Evolutionary conservation across 2,888 invertebrate genomes (phyloP).

Genomic region (Salticus scenicus): DNA sequence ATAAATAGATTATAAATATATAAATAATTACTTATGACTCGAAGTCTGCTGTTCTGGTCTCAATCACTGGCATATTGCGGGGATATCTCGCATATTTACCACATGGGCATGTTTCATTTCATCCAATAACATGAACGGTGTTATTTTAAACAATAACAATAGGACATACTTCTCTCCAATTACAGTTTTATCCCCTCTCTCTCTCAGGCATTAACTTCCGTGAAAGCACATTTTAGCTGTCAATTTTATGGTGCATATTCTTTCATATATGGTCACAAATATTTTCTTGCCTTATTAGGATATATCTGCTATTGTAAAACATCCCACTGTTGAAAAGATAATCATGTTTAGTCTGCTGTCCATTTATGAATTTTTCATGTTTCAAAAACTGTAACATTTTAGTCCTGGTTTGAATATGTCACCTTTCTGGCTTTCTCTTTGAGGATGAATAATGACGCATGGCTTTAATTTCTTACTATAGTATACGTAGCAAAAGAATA

Average conservation of each 20-base stretch:
- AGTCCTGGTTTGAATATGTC: no score
- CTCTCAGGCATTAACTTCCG: conserved; percentile 37
- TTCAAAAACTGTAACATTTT: background rate
- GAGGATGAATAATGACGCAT: no score
- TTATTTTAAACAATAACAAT: background rate
- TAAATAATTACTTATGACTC: conserved; percentile 57
- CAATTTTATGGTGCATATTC: conserved; percentile 25
- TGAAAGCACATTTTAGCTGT: conserved; percentile 41
- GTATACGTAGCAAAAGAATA: no score
- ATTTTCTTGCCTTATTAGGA: conserved; percentile 12
- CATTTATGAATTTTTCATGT: background rate
- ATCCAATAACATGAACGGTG: conserved; percentile 2
- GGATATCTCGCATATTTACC: conserved; percentile 16
- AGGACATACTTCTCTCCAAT: conserved; percentile 20
- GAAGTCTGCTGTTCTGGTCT: conserved; percentile 56
- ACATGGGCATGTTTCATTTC: conserved; percentile 43
- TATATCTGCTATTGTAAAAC: background rate
- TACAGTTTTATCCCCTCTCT: conserved; percentile 35
- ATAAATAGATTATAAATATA: conserved; percentile 69
- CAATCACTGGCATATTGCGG: conserved; percentile 54
- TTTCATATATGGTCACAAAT: conserved; percentile 34
- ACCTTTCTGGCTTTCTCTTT: no score
- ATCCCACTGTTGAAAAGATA: background rate
- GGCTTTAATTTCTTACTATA: no score
- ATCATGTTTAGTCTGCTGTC: background rate